Percentiles rank a stretch among this genome's conserved stretches.
These are phyloP conservation scores for Chamaea fasciata DNA, from an alignment of 2,113 vertebrate genomes.

Conservation along the genomic window DNA sequence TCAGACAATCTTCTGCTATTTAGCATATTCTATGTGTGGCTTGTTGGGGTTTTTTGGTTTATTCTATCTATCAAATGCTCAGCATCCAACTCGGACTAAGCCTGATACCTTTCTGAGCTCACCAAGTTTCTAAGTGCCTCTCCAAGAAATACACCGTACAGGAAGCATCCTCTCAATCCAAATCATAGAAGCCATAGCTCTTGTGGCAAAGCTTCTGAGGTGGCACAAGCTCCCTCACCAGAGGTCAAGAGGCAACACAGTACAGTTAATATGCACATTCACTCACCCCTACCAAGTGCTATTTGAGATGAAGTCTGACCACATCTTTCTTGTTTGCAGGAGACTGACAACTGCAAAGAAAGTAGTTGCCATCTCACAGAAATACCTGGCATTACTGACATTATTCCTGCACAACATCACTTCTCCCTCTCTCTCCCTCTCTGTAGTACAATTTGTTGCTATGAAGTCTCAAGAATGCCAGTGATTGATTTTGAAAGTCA, in stretches of 20 bases:
- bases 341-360: neutral
- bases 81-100: neutral
- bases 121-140: neutral
- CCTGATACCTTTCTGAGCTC: neutral
- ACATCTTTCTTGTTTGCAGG: neutral
- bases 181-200: neutral
- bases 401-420: neutral
- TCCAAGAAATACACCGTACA: neutral
- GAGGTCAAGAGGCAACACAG: neutral
- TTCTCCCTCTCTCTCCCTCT: neutral
- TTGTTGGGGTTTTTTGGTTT: neutral
- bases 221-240: neutral
- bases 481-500: neutral
- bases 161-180: neutral
- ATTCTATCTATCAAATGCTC: neutral
- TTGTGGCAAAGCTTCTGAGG: neutral
- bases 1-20: neutral
- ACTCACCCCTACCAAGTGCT: neutral
- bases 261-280: neutral
- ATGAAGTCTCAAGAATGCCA: neutral
- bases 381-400: neutral
- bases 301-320: neutral
- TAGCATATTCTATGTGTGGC: neutral
- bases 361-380: neutral
- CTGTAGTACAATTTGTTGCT: neutral